A percentile compares a stretch with the other conserved stretches of the same genome.
These are phyloP conservation scores for Aphidius colemani DNA, from an alignment of 2,888 invertebrate species.

Conservation along the genomic window DNA sequence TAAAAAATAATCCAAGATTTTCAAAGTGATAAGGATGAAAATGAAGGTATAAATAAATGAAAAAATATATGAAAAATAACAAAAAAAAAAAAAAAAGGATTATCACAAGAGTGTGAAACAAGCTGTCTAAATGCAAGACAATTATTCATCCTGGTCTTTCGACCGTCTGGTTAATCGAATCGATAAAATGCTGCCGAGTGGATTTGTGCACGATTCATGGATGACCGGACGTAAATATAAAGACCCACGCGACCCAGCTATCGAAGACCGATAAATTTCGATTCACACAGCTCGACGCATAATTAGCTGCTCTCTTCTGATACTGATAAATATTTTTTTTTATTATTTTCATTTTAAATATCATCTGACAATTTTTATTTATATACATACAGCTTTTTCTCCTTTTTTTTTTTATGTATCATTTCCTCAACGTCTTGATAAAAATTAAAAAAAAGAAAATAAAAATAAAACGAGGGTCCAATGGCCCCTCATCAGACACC, in stretches of 20 bases:
- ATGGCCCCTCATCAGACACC: no score
- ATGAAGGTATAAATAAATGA: no score
- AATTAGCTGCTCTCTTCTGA: constrained; percentile 41
- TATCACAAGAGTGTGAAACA: no score
- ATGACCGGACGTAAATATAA: constrained; percentile 26
- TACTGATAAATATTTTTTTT: constrained; percentile 11
- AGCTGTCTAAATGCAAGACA: neutral
- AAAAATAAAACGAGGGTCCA: constrained; percentile 1
- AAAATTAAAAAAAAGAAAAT: constrained; percentile 6
- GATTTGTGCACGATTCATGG: constrained; percentile 26
- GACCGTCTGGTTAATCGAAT: constrained; percentile 23
- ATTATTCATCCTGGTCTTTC: constrained; percentile 23
- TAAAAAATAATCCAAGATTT: no score
- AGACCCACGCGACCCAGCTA: constrained; percentile 27
- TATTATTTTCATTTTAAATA: constrained; percentile 10
- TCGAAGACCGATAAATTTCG: constrained; percentile 46
- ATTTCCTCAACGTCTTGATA: constrained; percentile 17
- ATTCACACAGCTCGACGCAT: constrained; percentile 43
- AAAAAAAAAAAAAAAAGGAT: no score
- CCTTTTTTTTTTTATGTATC: neutral
- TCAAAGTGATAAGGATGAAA: no score
- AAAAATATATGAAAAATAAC: no score
- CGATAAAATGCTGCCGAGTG: constrained; percentile 21
- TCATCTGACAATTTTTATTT: constrained; percentile 6
- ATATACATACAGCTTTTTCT: neutral